Evolutionary conservation across 53 echinoderm and acorn worm species (phyloP).

Genomic region (Luidia sarsii): DNA sequence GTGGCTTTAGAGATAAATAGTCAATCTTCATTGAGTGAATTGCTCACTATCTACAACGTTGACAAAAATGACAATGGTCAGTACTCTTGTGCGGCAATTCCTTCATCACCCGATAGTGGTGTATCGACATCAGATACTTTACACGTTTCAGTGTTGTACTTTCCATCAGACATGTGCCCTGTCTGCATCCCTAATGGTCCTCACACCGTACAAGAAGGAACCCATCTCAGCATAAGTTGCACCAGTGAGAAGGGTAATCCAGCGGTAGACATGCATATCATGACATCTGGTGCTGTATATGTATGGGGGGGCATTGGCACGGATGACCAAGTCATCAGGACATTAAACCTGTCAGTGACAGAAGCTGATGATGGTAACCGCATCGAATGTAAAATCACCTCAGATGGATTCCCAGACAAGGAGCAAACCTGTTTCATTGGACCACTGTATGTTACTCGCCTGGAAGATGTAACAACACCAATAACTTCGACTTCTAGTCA

Average conservation of each 20-base stretch:
- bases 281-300: neutral
- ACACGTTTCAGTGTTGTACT: neutral
- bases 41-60: neutral
- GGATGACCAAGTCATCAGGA: neutral
- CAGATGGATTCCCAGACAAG: neutral
- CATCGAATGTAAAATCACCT: slow-evolving; percentile 11
- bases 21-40: neutral
- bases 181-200: slow-evolving; percentile 30
- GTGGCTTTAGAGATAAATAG: too few relatives aligned
- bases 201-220: slow-evolving; percentile 18
- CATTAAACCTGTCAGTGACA: neutral
- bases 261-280: neutral
- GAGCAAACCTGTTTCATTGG: slow-evolving; percentile 2
- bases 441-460: slow-evolving; percentile 21
- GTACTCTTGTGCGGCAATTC: neutral
- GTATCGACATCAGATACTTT: neutral
- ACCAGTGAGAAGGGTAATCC: slow-evolving; percentile 4
- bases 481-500: neutral
- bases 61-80: neutral
- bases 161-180: slow-evolving; percentile 23
- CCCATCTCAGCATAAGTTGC: slow-evolving; percentile 15
- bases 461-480: neutral
- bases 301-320: neutral
- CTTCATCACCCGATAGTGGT: neutral
- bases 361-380: neutral